These are phyloP conservation scores for Zootermopsis nevadensis DNA, from an alignment of 2,888 invertebrate species.

Conservation along the genomic window DNA sequence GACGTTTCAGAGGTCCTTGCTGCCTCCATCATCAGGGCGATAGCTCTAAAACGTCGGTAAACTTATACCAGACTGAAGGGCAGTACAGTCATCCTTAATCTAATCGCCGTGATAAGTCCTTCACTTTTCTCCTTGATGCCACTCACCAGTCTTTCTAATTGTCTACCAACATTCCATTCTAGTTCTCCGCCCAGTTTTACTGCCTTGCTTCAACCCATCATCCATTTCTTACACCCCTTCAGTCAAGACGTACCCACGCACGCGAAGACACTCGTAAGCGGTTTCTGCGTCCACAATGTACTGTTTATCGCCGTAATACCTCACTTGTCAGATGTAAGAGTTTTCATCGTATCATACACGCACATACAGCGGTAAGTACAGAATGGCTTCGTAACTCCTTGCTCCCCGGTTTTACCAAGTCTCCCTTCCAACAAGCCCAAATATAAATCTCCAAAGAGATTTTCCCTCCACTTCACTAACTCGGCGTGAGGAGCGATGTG, in stretches of 20 bases:
- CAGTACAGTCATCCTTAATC: too few species aligned
- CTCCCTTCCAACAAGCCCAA: background rate
- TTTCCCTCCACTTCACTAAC: conserved; percentile 1
- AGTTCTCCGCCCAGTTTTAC: background rate
- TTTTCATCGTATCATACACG: background rate
- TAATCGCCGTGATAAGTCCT: too few species aligned
- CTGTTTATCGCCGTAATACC: conserved; percentile 30
- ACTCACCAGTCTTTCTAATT: background rate
- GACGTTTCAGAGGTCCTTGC: too few species aligned
- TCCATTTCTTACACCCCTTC: background rate
- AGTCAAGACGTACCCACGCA: too few species aligned
- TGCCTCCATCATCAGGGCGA: too few species aligned
- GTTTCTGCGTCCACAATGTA: background rate
- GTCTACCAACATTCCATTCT: background rate
- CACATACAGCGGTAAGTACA: background rate
- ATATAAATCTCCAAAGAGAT: conserved; percentile 23
- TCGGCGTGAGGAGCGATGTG: background rate
- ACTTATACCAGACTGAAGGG: too few species aligned
- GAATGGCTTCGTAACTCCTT: too few species aligned
- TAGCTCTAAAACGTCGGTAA: too few species aligned
- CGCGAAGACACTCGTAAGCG: background rate
- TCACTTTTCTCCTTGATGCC: background rate
- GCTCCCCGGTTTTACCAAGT: too few species aligned
- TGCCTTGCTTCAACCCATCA: background rate
- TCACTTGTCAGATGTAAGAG: conserved; percentile 5